Percentiles rank a stretch among this genome's conserved stretches.
phyloP scores from a whole-genome alignment of 1,140 invertebrate genomes.

The Lasioglossum albipes region DNA sequence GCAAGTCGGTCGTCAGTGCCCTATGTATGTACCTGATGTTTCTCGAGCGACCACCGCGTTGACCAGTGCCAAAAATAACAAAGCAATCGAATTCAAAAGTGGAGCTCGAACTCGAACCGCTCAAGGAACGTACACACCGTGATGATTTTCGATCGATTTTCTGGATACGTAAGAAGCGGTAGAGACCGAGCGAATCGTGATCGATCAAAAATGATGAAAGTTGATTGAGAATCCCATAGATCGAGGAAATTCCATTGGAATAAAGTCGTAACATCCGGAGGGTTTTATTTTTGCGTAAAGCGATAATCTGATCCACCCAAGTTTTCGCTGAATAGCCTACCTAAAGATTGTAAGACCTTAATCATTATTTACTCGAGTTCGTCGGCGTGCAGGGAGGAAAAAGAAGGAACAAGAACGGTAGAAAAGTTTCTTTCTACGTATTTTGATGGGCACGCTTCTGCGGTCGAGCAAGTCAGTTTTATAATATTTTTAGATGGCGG shows the following conservation, averaged over 20 bases:
- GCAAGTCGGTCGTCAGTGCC: neutral
- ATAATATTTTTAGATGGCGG: constrained; percentile 49
- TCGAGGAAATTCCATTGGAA: neutral
- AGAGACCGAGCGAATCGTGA: neutral
- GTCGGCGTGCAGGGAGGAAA: neutral
- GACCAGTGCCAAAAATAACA: constrained; percentile 28
- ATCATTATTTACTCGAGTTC: neutral
- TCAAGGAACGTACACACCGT: neutral
- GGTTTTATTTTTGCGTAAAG: neutral
- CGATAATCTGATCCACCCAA: neutral
- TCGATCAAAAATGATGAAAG: neutral
- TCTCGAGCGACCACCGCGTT: constrained; percentile 1
- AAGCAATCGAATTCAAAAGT: neutral
- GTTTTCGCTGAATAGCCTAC: neutral
- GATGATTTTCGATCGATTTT: neutral
- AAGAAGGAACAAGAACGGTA: neutral
- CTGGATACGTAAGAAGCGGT: too few relatives aligned
- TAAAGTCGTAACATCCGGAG: neutral
- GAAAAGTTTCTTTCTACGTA: constrained; percentile 8
- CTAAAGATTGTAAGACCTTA: too few relatives aligned
- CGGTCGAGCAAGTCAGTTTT: neutral
- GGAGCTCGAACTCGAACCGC: neutral
- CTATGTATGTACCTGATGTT: constrained; percentile 10
- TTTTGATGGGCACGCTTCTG: constrained; percentile 7
- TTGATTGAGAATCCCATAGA: neutral